These are phyloP conservation scores for Ahaetulla prasina DNA, from an alignment of 2,113 vertebrate species.

Conservation along the genomic window DNA sequence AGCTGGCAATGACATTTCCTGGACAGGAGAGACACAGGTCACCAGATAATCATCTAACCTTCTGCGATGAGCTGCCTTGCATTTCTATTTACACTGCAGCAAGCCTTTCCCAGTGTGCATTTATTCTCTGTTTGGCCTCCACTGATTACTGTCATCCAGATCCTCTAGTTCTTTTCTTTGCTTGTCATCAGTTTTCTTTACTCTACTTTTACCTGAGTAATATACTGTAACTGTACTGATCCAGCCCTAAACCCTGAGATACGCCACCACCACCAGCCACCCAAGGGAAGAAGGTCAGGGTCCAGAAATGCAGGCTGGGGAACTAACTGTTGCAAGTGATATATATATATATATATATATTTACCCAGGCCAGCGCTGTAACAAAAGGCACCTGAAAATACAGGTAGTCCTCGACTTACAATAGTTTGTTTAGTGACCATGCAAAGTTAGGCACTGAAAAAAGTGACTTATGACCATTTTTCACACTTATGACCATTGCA, in stretches of 20 bases:
- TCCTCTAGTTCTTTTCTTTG: conserved; percentile 53
- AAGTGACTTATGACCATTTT: background rate
- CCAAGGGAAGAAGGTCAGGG: too few relatives aligned
- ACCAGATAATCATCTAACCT: background rate
- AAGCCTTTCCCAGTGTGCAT: background rate
- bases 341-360: too few relatives aligned
- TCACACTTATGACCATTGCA: background rate
- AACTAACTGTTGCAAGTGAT: background rate
- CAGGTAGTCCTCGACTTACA: background rate
- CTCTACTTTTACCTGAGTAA: conserved; percentile 28
- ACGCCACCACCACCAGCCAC: background rate
- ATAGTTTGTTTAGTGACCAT: background rate
- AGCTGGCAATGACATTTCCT: background rate
- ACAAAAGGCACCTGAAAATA: background rate
- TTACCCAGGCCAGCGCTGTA: background rate
- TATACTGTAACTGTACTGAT: background rate
- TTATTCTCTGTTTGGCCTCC: conserved; percentile 44
- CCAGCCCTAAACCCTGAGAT: background rate
- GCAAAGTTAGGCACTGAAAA: background rate
- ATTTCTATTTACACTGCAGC: background rate
- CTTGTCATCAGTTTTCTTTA: conserved; percentile 37
- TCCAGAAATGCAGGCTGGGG: background rate
- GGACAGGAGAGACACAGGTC: background rate
- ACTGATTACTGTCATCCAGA: conserved; percentile 50
- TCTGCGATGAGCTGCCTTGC: background rate